Percentiles rank a stretch among this genome's conserved stretches.
These are phyloP conservation scores for Dexiosoma caninum DNA, from an alignment of 2,888 invertebrate species.

Conservation along the genomic window DNA sequence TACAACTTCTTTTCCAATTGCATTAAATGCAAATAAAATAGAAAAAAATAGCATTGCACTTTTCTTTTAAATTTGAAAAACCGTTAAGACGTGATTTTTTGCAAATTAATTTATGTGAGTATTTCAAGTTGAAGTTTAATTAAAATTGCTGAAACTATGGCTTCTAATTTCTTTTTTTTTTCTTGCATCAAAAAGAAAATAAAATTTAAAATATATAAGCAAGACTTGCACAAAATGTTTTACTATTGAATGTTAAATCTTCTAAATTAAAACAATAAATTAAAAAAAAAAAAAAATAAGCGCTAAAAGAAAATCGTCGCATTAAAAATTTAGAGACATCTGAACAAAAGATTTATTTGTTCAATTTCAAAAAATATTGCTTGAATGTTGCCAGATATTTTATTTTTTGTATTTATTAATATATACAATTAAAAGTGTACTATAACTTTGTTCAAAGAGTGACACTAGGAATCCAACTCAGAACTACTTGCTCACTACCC, in stretches of 20 bases:
- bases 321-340: too few relatives aligned
- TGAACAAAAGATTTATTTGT: too few relatives aligned
- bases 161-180: neutral
- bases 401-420: too few relatives aligned
- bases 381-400: too few relatives aligned
- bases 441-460: too few relatives aligned
- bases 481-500: too few relatives aligned
- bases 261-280: too few relatives aligned
- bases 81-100: conserved; percentile 50
- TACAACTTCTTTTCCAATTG: conserved; percentile 4
- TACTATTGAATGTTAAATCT: neutral
- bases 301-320: too few relatives aligned
- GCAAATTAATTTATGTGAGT: conserved; percentile 1
- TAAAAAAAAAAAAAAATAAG: too few relatives aligned
- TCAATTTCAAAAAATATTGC: too few relatives aligned
- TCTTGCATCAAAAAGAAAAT: neutral
- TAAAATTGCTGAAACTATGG: conserved; percentile 34
- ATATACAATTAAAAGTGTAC: too few relatives aligned
- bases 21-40: neutral
- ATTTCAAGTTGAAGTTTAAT: conserved; percentile 53
- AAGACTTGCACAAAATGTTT: neutral
- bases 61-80: conserved; percentile 18
- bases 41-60: neutral
- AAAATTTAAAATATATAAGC: neutral
- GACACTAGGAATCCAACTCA: too few relatives aligned